phyloP scores from a whole-genome alignment of 2,888 invertebrate species.

The Aricia artaxerxes region DNA sequence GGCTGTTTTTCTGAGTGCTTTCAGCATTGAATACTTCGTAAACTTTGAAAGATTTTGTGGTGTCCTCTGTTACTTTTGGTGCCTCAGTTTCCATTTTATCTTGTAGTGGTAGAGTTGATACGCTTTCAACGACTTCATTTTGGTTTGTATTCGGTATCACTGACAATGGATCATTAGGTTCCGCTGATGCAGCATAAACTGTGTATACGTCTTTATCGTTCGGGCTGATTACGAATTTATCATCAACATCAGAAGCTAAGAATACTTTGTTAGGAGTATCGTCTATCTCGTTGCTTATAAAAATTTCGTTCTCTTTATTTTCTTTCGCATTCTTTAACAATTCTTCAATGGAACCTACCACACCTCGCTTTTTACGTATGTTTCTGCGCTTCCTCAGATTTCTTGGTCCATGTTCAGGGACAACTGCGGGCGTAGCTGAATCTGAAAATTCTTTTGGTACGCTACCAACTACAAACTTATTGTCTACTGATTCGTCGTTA shows the following conservation, averaged over 20 bases:
- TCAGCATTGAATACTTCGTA: conserved; percentile 68
- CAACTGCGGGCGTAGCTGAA: conserved; percentile 79
- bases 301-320: conserved; percentile 61
- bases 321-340: conserved; percentile 61
- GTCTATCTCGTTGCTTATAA: conserved; percentile 75
- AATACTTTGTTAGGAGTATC: conserved; percentile 51
- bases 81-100: conserved; percentile 51
- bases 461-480: conserved; percentile 84
- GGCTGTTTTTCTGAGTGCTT: conserved; percentile 46
- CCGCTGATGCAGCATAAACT: conserved; percentile 55
- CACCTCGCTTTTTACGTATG: conserved; percentile 53
- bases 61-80: conserved; percentile 56
- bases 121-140: conserved; percentile 62
- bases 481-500: conserved; percentile 56
- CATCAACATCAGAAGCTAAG: conserved; percentile 15
- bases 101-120: conserved; percentile 65
- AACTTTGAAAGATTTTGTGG: conserved; percentile 64
- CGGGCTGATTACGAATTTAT: conserved; percentile 36
- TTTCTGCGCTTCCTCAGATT: conserved; percentile 60
- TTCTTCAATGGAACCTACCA: conserved; percentile 67
- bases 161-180: conserved; percentile 46
- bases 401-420: conserved; percentile 84
- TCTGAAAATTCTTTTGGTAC: conserved; percentile 81
- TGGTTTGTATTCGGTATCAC: conserved; percentile 48
- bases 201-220: conserved; percentile 55